These are phyloP conservation scores for Drosophila algonquin DNA, from an alignment of 2,888 invertebrate species.

Conservation along the genomic window DNA sequence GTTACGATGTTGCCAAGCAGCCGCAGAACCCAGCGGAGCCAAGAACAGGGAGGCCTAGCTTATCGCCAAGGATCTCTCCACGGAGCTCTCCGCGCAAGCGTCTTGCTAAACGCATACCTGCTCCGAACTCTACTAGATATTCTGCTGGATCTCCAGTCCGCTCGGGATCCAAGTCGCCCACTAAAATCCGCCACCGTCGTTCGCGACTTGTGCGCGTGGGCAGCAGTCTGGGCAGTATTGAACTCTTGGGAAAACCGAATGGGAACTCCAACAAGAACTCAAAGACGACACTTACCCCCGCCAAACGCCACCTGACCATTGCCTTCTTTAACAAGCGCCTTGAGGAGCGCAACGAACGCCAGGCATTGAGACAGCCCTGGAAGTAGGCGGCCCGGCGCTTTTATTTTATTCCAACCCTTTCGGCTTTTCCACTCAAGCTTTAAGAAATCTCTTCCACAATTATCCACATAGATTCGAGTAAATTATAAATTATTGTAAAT, in stretches of 20 bases:
- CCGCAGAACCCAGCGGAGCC: neutral
- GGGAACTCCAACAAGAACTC: conserved; percentile 25
- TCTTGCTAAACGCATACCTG: too few species aligned
- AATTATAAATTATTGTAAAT: too few species aligned
- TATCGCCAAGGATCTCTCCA: neutral
- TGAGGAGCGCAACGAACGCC: conserved; percentile 11
- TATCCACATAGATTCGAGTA: too few species aligned
- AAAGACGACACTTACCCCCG: conserved; percentile 41
- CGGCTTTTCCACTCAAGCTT: too few species aligned
- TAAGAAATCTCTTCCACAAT: too few species aligned
- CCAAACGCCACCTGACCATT: conserved; percentile 59
- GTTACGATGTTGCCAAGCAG: neutral
- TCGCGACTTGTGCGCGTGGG: conserved; percentile 6
- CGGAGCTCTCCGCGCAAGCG: neutral
- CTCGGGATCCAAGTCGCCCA: neutral
- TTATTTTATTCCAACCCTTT: neutral
- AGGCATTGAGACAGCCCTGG: conserved; percentile 5
- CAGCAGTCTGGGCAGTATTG: conserved; percentile 63
- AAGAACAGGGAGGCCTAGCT: neutral
- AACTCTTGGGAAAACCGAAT: neutral
- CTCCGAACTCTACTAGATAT: too few species aligned
- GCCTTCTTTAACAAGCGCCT: conserved; percentile 50
- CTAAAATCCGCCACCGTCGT: neutral
- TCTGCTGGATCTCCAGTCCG: too few species aligned
- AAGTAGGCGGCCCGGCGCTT: conserved; percentile 7